Conservation (phyloP, 2,797 vertebrate genomes). For the Setipinna tenuifilis region DNA sequence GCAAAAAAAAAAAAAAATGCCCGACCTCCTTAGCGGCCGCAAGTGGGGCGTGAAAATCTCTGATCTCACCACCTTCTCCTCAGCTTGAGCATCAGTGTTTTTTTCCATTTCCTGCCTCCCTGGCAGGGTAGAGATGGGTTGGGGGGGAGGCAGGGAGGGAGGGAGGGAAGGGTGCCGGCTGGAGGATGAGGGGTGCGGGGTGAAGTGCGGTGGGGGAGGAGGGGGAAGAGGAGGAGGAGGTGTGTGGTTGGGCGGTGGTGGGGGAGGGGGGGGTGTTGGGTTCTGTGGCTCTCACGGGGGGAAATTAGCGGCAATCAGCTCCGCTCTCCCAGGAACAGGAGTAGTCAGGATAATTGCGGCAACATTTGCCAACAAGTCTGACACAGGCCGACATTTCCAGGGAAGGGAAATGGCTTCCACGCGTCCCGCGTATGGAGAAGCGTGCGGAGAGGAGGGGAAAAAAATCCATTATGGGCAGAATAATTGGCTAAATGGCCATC, state of each 20-base stretch:
- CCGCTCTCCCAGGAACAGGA: constrained; percentile 52
- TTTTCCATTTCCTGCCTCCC: background rate
- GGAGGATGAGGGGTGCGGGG: background rate
- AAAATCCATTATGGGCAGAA: constrained; percentile 54
- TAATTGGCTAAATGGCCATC: constrained; percentile 59
- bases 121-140: background rate
- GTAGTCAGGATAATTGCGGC: constrained; percentile 57
- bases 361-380: constrained; percentile 60
- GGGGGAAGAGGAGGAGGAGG: no score
- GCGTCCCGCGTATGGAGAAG: constrained; percentile 42
- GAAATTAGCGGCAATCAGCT: constrained; percentile 56
- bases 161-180: background rate
- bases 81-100: background rate
- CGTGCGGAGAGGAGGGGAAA: constrained; percentile 34
- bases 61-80: background rate
- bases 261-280: background rate
- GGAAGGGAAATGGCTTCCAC: constrained; percentile 54
- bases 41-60: background rate
- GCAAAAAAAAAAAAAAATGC: background rate
- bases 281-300: constrained; percentile 43
- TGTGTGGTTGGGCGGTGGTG: no score
- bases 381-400: constrained; percentile 59
- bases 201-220: no score
- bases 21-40: background rate
- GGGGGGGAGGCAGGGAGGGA: background rate